Conservation (phyloP, 2,113 vertebrate genomes). For the Peucedramus taeniatus region DNA sequence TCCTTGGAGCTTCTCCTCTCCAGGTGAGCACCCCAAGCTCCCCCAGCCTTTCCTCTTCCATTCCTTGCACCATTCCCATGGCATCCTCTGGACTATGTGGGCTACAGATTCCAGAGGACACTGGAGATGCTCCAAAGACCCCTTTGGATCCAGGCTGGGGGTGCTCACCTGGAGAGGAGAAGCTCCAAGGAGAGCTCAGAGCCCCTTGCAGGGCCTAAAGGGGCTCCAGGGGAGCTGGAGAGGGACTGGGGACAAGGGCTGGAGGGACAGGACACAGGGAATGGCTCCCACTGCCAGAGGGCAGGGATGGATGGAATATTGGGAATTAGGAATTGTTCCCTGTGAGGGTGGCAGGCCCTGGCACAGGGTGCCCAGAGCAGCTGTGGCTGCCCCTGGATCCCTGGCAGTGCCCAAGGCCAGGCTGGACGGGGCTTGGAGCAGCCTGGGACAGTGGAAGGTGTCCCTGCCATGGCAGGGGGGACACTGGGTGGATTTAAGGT, state of each 20-base stretch:
- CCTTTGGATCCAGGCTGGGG: neutral
- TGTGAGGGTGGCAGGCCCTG: neutral
- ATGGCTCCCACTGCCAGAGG: neutral
- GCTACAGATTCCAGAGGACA: too few species aligned
- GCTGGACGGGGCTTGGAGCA: neutral
- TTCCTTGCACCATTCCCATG: rapidly evolving
- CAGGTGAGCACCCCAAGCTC: neutral
- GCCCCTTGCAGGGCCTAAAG: neutral
- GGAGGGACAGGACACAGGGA: neutral
- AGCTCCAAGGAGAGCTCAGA: neutral
- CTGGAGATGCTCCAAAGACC: neutral
- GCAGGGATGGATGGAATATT: neutral
- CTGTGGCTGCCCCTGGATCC: neutral
- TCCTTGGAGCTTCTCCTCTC: neutral
- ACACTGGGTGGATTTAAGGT: rapidly evolving
- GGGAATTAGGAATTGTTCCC: neutral
- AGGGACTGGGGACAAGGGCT: neutral
- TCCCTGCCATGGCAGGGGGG: neutral
- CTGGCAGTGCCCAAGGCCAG: neutral
- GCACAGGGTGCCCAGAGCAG: neutral
- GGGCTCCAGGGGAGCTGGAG: neutral
- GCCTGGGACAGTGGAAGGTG: neutral
- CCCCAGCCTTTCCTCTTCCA: neutral
- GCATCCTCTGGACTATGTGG: neutral
- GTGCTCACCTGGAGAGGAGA: rapidly evolving